Evolutionary conservation across 2,888 invertebrate genomes (phyloP).

Genomic region (Limnephilus lunatus): DNA sequence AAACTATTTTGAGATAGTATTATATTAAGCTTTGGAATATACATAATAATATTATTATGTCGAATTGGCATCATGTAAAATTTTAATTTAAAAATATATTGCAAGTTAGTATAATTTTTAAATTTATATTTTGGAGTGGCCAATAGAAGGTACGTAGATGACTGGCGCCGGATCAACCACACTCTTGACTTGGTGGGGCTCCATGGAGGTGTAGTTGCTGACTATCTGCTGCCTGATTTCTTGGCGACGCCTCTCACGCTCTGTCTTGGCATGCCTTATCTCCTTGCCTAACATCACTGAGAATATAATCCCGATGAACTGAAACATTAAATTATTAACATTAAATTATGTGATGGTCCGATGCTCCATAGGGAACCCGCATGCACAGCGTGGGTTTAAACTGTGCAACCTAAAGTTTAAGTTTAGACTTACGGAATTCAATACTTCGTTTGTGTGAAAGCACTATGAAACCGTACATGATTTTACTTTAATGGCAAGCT

Average conservation of each 20-base stretch:
- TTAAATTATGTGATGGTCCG: no score
- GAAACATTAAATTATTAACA: constrained; percentile 68
- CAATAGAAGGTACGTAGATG: constrained; percentile 61
- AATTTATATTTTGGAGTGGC: constrained; percentile 46
- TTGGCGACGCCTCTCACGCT: constrained; percentile 84
- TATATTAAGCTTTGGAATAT: no score
- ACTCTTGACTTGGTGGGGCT: constrained; percentile 54
- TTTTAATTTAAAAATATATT: no score
- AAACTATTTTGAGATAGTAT: not conserved
- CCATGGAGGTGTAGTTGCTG: constrained; percentile 73
- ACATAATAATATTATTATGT: no score
- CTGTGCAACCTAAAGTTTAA: no score
- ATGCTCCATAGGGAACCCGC: no score
- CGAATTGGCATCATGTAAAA: no score
- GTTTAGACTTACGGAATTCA: no score
- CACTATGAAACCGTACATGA: no score
- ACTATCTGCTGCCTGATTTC: constrained; percentile 81
- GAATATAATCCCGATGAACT: constrained; percentile 92
- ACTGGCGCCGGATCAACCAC: constrained; percentile 50
- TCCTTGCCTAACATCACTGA: constrained; percentile 93
- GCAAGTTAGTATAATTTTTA: not conserved
- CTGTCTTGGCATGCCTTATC: constrained; percentile 86
- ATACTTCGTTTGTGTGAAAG: no score
- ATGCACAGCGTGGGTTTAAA: no score
- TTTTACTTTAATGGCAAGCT: no score